Evolutionary conservation across 1,140 invertebrate species (phyloP), one percentile per base, ranked within the genome.

Genomic region (Dolichoris vasculosae): DNA sequence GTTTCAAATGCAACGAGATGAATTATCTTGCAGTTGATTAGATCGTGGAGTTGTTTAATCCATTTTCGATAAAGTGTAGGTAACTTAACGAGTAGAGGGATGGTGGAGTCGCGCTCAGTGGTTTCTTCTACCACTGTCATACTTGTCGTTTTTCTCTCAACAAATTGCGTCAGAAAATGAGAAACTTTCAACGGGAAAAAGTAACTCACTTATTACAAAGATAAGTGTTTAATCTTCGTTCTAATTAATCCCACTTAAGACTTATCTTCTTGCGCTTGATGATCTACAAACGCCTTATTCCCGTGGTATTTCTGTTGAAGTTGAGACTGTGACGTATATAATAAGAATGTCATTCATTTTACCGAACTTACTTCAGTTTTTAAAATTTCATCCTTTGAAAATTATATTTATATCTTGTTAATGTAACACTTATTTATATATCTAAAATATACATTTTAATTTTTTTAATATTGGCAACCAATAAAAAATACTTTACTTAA

Each of bases 191-290:
- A 40, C 40, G 26, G 9, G 9, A 6, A 26, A 26, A 69, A 67
- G 78, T 81, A 81, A 81, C 59, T 59, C 23, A 38, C 64, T 82
- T 82, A 82, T 82, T 43, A 48, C 80, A 71, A 82, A 82, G 80
- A 82, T 82, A 82, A 82, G 64, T 71, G 46, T 71, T 82, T 82
- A 82, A 82, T 82, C 80, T 82, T 82, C 46, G 32, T 3, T 71
- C 46, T 82, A 82, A 82, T 82, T 82, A 82, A 82, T 82, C 67
- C 80, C 80, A 82, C 80, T 82, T 82, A 51, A 82, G 55, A 82
- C 43, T 71, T 82, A 51, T 51, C 67, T 55, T 32, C 43, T 26
- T n/a, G 40, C 40, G 79, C 59, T 35, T 55, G 55, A 63, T 79
- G 35, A 40, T 79, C 77, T 35, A 30, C 59, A 69, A 81, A 81